Percentiles rank a stretch among this genome's conserved stretches.
phyloP scores from a whole-genome alignment of 2,113 vertebrate genomes.

The Dasypus novemcinctus region DNA sequence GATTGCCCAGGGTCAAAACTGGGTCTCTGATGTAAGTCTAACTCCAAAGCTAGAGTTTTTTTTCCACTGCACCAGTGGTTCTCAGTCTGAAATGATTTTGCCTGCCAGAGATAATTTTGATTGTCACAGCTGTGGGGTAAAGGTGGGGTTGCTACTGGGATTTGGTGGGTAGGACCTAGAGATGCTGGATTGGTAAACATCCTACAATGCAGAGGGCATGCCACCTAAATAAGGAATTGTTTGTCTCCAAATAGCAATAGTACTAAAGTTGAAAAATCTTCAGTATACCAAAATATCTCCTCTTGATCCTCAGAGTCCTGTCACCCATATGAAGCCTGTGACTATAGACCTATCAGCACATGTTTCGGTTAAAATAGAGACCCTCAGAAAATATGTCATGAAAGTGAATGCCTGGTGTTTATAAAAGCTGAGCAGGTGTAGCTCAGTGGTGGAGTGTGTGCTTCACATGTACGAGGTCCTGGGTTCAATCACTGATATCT shows the following conservation, averaged over 20 bases:
- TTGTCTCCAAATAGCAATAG: background rate
- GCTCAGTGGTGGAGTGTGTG: too few relatives aligned
- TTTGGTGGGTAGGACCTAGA: background rate
- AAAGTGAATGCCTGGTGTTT: background rate
- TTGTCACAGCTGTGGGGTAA: background rate
- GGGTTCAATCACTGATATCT: too few relatives aligned
- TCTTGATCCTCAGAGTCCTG: background rate
- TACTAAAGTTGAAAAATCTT: background rate
- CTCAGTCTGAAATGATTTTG: background rate
- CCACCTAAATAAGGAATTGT: background rate
- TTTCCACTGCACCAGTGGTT: background rate
- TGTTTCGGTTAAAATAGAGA: background rate
- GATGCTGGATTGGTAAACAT: background rate
- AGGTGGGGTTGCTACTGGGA: accelerated
- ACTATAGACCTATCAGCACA: background rate
- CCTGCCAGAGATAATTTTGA: background rate
- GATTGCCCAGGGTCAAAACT: background rate
- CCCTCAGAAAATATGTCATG: background rate
- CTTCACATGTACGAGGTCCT: too few relatives aligned
- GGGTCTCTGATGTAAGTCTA: background rate
- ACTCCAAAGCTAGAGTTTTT: background rate
- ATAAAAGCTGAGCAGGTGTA: background rate
- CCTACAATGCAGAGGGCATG: background rate
- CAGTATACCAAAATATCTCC: background rate
- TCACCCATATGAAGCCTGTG: background rate